Evolutionary conservation across 2,113 vertebrate species (phyloP).

Genomic region (Amblyopsis rosae): DNA sequence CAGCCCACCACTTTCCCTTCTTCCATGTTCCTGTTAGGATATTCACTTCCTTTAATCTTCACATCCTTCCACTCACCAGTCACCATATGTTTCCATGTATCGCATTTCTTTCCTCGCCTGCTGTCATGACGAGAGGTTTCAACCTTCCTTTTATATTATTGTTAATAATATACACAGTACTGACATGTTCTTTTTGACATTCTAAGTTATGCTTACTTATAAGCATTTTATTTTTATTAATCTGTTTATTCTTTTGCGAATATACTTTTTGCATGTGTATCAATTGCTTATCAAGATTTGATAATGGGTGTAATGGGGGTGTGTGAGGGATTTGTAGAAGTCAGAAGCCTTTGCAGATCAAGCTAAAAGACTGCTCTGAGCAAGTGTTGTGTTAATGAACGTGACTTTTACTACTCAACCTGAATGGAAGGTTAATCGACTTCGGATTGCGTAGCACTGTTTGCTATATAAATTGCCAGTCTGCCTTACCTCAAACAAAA

Average conservation of each 20-base stretch:
- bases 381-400: conserved; percentile 27
- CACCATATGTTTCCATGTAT: conserved; percentile 27
- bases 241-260: conserved; percentile 21
- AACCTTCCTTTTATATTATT: conserved; percentile 20
- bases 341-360: conserved; percentile 64
- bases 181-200: conserved; percentile 28
- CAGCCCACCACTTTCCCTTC: background rate
- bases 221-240: conserved; percentile 38
- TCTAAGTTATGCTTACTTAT: conserved; percentile 61
- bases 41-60: conserved; percentile 20
- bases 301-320: conserved; percentile 43
- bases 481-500: background rate
- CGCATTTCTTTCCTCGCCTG: conserved; percentile 17
- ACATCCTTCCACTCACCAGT: conserved; percentile 8
- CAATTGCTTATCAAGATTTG: conserved; percentile 31
- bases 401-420: conserved; percentile 40
- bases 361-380: conserved; percentile 57
- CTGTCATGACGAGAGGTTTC: conserved; percentile 18
- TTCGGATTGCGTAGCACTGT: conserved; percentile 13
- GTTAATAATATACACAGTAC: conserved; percentile 35
- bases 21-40: conserved; percentile 1
- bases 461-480: conserved; percentile 1
- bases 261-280: conserved; percentile 29
- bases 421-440: conserved; percentile 28
- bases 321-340: conserved; percentile 46